Conservation (phyloP, 2,113 vertebrate genomes). For the Orthonyx spaldingii region DNA sequence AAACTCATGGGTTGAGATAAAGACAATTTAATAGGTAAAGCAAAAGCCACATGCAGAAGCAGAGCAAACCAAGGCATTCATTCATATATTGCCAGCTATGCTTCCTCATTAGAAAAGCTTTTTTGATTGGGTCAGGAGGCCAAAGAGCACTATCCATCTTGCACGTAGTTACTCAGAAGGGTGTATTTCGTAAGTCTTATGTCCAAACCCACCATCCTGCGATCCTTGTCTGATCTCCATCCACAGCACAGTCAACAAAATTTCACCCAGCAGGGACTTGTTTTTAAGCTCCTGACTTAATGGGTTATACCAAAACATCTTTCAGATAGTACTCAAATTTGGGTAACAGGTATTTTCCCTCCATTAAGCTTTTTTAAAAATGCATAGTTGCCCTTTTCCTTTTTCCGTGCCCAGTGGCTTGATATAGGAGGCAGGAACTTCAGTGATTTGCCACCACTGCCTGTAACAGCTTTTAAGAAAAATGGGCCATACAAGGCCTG, state of each 20-base stretch:
- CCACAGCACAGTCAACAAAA: not conserved
- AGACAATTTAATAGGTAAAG: not conserved
- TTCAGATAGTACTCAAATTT: not conserved
- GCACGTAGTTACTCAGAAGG: not conserved
- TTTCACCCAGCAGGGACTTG: not conserved
- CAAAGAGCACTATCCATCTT: not conserved
- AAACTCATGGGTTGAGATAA: not conserved
- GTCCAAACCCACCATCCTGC: not conserved
- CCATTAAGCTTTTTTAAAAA: not conserved
- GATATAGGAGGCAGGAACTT: not conserved
- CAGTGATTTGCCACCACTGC: not conserved
- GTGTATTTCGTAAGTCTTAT: not conserved
- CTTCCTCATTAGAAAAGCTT: not conserved
- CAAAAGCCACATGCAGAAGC: not conserved
- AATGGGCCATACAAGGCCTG: not conserved
- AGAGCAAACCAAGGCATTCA: not conserved
- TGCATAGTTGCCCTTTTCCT: not conserved
- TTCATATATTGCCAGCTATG: not conserved
- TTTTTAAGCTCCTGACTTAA: not conserved
- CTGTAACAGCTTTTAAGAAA: not conserved
- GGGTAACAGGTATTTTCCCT: not conserved
- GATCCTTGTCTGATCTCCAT: not conserved
- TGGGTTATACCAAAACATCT: not conserved
- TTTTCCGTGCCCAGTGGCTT: not conserved
- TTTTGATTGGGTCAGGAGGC: not conserved